A percentile compares a stretch with the other conserved stretches of the same genome.
phyloP scores from a whole-genome alignment of 2,888 invertebrate species.

The Lutraria lutraria region DNA sequence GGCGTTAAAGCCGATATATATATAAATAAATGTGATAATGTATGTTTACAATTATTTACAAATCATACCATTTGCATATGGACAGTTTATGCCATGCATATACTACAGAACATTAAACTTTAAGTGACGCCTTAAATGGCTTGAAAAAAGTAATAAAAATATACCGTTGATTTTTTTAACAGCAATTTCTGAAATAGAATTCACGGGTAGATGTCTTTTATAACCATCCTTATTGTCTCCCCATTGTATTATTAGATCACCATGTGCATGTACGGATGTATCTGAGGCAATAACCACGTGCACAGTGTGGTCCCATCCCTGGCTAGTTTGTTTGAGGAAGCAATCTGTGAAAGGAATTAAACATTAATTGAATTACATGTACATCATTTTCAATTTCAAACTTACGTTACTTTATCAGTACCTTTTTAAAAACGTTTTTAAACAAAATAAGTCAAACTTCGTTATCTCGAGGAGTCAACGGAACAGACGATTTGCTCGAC shows the following conservation, averaged over 20 bases:
- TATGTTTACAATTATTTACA: no score
- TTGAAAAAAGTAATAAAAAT: not conserved
- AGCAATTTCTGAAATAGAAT: constrained; percentile 40
- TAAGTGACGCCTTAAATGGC: no score
- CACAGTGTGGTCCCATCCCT: constrained; percentile 59
- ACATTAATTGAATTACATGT: not conserved
- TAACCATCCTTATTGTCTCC: constrained; percentile 30
- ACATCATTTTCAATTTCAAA: not conserved
- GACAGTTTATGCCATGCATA: no score
- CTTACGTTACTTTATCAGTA: not conserved
- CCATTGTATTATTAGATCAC: constrained; percentile 45
- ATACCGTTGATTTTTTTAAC: constrained; percentile 52
- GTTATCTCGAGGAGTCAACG: no score
- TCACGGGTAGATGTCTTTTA: constrained; percentile 22
- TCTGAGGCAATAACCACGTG: constrained; percentile 37
- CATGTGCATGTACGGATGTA: constrained; percentile 6
- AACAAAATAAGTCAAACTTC: no score
- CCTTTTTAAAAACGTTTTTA: no score
- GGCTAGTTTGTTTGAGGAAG: constrained; percentile 50
- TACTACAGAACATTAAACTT: no score
- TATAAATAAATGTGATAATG: no score
- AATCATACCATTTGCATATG: no score
- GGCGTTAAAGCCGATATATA: no score
- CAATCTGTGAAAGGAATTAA: constrained; percentile 26
- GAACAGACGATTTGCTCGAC: no score